Evolutionary conservation across 2,888 invertebrate genomes (phyloP), one percentile per base, ranked within the genome.

Genomic region (Cephus nigrinus): DNA sequence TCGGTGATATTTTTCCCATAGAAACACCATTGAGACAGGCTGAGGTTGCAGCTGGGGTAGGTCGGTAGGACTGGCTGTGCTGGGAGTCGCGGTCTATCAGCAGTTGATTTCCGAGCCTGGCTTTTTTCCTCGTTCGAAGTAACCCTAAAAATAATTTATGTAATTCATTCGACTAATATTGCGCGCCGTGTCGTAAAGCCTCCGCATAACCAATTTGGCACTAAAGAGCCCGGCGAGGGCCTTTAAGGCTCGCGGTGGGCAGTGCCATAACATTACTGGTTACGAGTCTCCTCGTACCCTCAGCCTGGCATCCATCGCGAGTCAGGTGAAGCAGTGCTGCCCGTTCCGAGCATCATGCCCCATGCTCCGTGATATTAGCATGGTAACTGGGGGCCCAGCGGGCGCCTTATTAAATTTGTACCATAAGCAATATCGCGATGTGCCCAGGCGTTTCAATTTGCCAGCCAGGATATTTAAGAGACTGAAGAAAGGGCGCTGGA

Each of bases 351-450:
- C 84, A 15, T 15, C 40, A 0, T 40, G 40, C 40, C 40, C 40
- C 40, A 15, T 40, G 40, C 40, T 40, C 40, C 40, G 86, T 86
- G 86, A 88, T 86, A 89, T 89, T 89, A 88, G 87, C 87, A 89
- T 88, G 87, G 88, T 87, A 89, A 89, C 87, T 86, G 86, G 86
- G 81, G 83, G 84, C 85, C 80, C 89, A 88, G 89, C 86, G 84
- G 89, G 88, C 87, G 87, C 86, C 86, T 89, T 88, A 88, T 89
- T 88, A 89, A 89, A 88, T 89, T 88, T 87, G 85, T 87, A 86
- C 87, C 87, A 86, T 83, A 82, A 87, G 87, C 85, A 83, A 85
- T 85, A 86, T 87, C 85, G 83, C 80, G 84, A 86, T 85, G 82
- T 81, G 81, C 82, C 82, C 84, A 73, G 84, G 84, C 84, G 84